phyloP scores from a whole-genome alignment of 2,113 vertebrate species.

The Sitta europaea region DNA sequence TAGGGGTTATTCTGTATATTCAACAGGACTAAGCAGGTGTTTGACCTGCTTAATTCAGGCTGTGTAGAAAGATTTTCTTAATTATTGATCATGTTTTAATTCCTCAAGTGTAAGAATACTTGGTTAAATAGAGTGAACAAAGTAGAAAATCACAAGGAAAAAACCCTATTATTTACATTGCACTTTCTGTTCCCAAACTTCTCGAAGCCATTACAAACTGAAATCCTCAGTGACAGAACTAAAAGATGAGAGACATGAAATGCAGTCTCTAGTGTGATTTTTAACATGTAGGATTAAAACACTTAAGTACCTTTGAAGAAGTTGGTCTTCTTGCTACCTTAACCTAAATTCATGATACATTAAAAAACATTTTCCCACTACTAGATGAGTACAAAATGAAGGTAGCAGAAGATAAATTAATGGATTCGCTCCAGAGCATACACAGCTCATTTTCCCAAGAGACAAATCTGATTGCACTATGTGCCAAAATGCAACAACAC shows the following conservation, averaged over 20 bases:
- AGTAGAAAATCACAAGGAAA: not conserved
- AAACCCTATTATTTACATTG: not conserved
- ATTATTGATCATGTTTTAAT: not conserved
- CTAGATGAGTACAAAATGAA: not conserved
- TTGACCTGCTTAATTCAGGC: not conserved
- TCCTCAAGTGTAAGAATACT: not conserved
- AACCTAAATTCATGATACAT: not conserved
- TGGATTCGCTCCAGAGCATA: not conserved
- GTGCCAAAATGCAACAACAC: not conserved
- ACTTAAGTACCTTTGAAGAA: not conserved
- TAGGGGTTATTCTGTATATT: not conserved
- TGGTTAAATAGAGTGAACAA: conserved; percentile 8
- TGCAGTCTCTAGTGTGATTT: not conserved
- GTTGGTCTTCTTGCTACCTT: not conserved
- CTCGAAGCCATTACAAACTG: not conserved
- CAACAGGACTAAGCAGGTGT: not conserved
- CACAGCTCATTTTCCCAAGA: not conserved
- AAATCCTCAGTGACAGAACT: not conserved
- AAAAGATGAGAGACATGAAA: not conserved
- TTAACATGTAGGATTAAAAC: not conserved
- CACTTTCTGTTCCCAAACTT: not conserved
- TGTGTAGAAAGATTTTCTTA: not conserved
- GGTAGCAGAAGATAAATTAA: not conserved
- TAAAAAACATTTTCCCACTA: not conserved
- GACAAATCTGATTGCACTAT: not conserved